Base-by-base conservation (phyloP, 1,140 invertebrate species). In the Callitettix versicolor region DNA sequence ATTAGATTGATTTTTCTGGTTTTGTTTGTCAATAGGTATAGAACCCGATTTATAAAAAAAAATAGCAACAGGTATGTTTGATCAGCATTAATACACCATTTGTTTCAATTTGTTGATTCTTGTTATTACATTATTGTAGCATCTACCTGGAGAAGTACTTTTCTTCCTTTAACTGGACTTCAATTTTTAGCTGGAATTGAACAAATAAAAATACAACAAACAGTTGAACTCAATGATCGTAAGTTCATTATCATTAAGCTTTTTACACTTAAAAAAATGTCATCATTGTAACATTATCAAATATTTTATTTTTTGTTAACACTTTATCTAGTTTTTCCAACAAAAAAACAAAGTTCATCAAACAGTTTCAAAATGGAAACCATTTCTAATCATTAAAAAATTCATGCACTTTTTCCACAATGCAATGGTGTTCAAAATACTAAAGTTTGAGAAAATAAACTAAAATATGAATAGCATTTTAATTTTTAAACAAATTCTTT, bases 161-260 rank as follows among this genome's bases (percentile, higher is more conserved):
- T 77, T 61, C 71, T 77, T 34, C 75, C 76, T 1, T 64, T 71
- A 22, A 66, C 73, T 55, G 77, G 78, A 7, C 64, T 79, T 40
- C 76, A 78, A 63, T 78, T 79, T 62, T 70, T 79, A 34, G 71
- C 71, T 30, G 76, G 76, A 3, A 71, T 72, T 3, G 64, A 71
- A 51, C 71, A 67, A 38, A 57, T 79, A 0, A 70, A 72, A 43
- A 77, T 79, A 17, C 75, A 78, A 59, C 77, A 79, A 62, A 78
- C 75, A 24, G 70, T 78, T 4, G 77, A 79, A 65, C 65, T 79
- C 2, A 68, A 65, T 59, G 76, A 78, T 50, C 62, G 77, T 78
- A 65, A 71, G 74, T 70, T 18, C 15, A 17, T 36, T 9, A 7
- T 36, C n/a, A 9, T 9, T n/a, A 36, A n/a, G n/a, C 7, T n/a